A percentile compares a stretch with the other conserved stretches of the same genome.
Conservation (phyloP, 2,888 invertebrate species). For the Epinotia bilunana region DNA sequence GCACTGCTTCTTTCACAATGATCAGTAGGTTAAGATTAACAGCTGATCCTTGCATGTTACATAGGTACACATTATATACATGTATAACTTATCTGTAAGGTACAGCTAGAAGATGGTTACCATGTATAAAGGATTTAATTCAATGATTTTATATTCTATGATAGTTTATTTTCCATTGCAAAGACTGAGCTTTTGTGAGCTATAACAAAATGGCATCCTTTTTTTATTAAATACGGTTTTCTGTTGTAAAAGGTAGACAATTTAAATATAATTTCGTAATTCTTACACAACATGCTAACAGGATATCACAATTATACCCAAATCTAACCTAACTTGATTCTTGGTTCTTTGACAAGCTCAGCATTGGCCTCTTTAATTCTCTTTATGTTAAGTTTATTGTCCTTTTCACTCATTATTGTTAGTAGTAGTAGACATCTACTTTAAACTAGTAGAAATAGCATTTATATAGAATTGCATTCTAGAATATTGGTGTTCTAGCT, state of each 20-base stretch:
- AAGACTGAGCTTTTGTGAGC: not conserved
- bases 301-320: not conserved
- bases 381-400: not conserved
- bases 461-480: not conserved
- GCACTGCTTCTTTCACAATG: not conserved
- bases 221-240: not conserved
- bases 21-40: constrained; percentile 29
- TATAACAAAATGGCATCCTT: not conserved
- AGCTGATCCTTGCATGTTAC: constrained; percentile 34
- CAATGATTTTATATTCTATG: not conserved
- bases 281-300: not conserved
- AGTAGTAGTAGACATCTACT: not conserved
- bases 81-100: not conserved
- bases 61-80: constrained; percentile 7
- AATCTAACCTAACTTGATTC: not conserved
- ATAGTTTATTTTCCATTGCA: not conserved
- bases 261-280: not conserved
- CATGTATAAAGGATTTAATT: not conserved
- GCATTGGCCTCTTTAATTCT: not conserved
- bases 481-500: not conserved
- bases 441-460: not conserved
- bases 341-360: not conserved
- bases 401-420: not conserved
- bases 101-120: not conserved
- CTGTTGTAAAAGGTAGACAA: not conserved